phyloP scores from a whole-genome alignment of 2,888 invertebrate genomes.

The Tenthredo livida region DNA sequence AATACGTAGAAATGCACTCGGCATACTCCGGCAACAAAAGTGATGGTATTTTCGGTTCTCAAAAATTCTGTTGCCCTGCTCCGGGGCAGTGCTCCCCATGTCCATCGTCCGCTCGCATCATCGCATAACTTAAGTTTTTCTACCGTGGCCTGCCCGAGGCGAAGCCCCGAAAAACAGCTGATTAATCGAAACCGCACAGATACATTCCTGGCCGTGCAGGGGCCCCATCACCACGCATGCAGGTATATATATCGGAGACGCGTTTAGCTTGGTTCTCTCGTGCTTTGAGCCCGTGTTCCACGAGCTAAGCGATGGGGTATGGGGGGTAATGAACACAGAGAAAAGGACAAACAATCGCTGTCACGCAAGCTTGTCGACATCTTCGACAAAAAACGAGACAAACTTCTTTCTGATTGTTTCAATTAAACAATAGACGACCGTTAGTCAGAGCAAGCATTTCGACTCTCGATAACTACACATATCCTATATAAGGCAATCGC shows the following conservation, averaged over 20 bases:
- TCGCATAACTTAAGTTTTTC: conserved; percentile 53
- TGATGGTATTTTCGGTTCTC: conserved; percentile 45
- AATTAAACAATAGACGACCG: conserved; percentile 55
- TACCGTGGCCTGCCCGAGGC: conserved; percentile 42
- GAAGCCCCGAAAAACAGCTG: conserved; percentile 51
- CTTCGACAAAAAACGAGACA: conserved; percentile 49
- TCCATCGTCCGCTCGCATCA: conserved; percentile 49
- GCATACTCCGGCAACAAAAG: not conserved
- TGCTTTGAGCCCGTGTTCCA: conserved; percentile 38
- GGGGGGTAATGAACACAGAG: conserved; percentile 48
- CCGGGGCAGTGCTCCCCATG: conserved; percentile 46
- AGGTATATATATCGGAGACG: conserved; percentile 36
- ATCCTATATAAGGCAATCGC: not conserved
- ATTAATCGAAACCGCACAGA: conserved; percentile 54
- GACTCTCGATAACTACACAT: conserved; percentile 45
- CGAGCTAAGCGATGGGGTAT: conserved; percentile 46
- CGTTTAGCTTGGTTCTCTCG: conserved; percentile 33
- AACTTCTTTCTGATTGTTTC: conserved; percentile 54
- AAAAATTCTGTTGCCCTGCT: conserved; percentile 48
- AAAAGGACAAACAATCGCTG: conserved; percentile 47
- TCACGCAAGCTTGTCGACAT: conserved; percentile 54
- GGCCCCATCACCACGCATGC: conserved; percentile 36
- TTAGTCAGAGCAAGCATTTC: conserved; percentile 34
- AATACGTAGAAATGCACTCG: conserved; percentile 30
- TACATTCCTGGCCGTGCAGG: conserved; percentile 48